These are phyloP conservation scores for Rhizomys pruinosus DNA, from an alignment of 2,113 vertebrate species.

Conservation along the genomic window DNA sequence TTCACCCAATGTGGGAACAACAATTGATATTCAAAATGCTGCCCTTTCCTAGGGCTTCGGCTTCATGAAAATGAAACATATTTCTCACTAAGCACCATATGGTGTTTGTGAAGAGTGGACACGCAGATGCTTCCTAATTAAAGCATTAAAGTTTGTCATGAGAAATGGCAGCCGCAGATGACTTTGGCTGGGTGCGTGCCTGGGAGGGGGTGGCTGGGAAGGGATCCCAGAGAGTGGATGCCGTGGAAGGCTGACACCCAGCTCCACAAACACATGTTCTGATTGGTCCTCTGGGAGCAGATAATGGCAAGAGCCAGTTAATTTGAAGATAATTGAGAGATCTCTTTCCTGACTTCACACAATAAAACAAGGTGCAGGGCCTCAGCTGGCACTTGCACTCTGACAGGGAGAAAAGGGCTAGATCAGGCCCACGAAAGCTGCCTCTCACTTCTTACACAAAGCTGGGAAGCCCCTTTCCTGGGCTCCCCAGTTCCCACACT, in stretches of 20 bases:
- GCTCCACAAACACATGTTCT: conserved; percentile 73
- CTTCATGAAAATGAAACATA: conserved; percentile 77
- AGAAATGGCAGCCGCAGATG: conserved; percentile 82
- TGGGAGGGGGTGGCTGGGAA: conserved; percentile 53
- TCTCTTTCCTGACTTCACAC: conserved; percentile 83
- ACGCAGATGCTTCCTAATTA: conserved; percentile 86
- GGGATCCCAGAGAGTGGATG: conserved; percentile 67
- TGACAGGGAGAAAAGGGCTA: conserved; percentile 74
- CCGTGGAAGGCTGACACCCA: conserved; percentile 67
- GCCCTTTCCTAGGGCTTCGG: conserved; percentile 77
- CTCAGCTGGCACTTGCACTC: conserved; percentile 85
- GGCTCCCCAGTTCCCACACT: not conserved
- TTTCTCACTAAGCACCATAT: conserved; percentile 85
- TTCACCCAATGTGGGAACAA: conserved; percentile 60
- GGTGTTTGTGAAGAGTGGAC: conserved; percentile 85
- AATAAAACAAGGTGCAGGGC: conserved; percentile 84
- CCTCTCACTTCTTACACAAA: conserved; percentile 73
- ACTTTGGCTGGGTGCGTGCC: conserved; percentile 60
- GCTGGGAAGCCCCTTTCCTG: not conserved
- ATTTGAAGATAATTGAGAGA: conserved; percentile 89
- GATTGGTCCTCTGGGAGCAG: conserved; percentile 83
- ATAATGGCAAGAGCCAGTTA: conserved; percentile 86
- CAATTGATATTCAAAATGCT: conserved; percentile 71
- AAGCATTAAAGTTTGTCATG: conserved; percentile 85
- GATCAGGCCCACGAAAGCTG: conserved; percentile 76